Conservation (phyloP, 2,888 invertebrate genomes). For the Cosmorhoe ocellata region DNA sequence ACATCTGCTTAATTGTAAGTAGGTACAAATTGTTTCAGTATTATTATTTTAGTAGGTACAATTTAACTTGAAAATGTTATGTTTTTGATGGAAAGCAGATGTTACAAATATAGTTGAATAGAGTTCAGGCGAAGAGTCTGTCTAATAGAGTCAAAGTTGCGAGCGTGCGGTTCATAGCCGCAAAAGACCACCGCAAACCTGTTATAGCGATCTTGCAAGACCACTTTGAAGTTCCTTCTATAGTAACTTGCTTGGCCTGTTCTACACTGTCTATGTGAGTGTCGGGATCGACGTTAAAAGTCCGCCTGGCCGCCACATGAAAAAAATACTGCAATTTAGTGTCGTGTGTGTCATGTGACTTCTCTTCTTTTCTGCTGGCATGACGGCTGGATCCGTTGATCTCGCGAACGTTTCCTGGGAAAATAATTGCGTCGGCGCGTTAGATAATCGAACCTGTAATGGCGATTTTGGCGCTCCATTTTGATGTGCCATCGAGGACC, state of each 20-base stretch:
- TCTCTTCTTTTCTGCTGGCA: slow-evolving; percentile 30
- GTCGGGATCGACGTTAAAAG: slow-evolving; percentile 98
- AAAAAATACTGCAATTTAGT: slow-evolving; percentile 77
- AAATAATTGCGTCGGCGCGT: slow-evolving; percentile 41
- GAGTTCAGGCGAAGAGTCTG: slow-evolving; percentile 76
- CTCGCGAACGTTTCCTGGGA: slow-evolving; percentile 31
- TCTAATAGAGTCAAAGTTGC: slow-evolving; percentile 80
- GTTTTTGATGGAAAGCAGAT: slow-evolving; percentile 54
- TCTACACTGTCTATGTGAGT: slow-evolving; percentile 98
- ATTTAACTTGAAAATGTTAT: neutral
- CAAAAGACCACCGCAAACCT: slow-evolving; percentile 89
- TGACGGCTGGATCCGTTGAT: slow-evolving; percentile 31
- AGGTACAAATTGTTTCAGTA: neutral
- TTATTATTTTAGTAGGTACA: neutral
- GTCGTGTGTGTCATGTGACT: slow-evolving; percentile 60
- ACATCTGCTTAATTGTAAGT: slow-evolving; percentile 54
- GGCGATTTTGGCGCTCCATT: slow-evolving; percentile 99
- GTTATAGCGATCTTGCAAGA: slow-evolving; percentile 99
- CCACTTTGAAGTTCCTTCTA: slow-evolving; percentile 99
- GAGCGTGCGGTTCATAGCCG: slow-evolving; percentile 80
- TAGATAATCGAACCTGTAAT: slow-evolving; percentile 96
- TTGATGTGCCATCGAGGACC: slow-evolving; percentile 99
- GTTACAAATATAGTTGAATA: slow-evolving; percentile 65
- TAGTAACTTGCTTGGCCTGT: slow-evolving; percentile 98
- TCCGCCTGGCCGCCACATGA: slow-evolving; percentile 89